phyloP scores from a whole-genome alignment of 2,888 invertebrate species.

The Psococerastis gibbosa region DNA sequence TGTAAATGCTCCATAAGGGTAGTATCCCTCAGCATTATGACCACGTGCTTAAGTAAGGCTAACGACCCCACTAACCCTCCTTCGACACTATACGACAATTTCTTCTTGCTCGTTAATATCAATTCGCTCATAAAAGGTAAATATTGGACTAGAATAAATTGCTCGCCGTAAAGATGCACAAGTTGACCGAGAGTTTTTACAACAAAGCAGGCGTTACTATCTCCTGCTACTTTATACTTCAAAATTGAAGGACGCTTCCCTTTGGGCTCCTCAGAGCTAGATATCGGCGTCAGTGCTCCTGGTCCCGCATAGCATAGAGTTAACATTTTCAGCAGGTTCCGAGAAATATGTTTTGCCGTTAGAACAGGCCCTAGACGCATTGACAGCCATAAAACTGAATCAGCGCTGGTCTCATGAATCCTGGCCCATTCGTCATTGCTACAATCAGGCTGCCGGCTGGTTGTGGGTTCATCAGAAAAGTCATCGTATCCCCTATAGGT shows the following conservation, averaged over 20 bases:
- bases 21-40: slow-evolving; percentile 64
- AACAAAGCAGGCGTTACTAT: slow-evolving; percentile 68
- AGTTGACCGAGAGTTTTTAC: slow-evolving; percentile 50
- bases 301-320: slow-evolving; percentile 75
- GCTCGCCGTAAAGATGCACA: slow-evolving; percentile 66
- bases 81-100: slow-evolving; percentile 68
- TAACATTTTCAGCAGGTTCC: slow-evolving; percentile 83
- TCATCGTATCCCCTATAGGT: too few species aligned
- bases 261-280: too few species aligned
- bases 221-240: too few species aligned
- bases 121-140: slow-evolving; percentile 76
- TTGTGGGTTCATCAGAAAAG: too few species aligned
- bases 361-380: slow-evolving; percentile 87
- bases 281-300: slow-evolving; percentile 19
- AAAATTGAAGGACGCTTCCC: too few species aligned
- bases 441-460: too few species aligned
- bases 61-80: slow-evolving; percentile 73
- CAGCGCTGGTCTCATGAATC: slow-evolving; percentile 43
- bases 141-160: slow-evolving; percentile 73
- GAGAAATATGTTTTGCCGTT: slow-evolving; percentile 73
- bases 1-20: slow-evolving; percentile 75
- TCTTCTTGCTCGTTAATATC: slow-evolving; percentile 57
- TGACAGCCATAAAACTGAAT: slow-evolving; percentile 78
- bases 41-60: slow-evolving; percentile 55
- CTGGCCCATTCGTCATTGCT: too few species aligned